phyloP scores from a whole-genome alignment of 2,888 invertebrate genomes.

The Adela reaumurella region DNA sequence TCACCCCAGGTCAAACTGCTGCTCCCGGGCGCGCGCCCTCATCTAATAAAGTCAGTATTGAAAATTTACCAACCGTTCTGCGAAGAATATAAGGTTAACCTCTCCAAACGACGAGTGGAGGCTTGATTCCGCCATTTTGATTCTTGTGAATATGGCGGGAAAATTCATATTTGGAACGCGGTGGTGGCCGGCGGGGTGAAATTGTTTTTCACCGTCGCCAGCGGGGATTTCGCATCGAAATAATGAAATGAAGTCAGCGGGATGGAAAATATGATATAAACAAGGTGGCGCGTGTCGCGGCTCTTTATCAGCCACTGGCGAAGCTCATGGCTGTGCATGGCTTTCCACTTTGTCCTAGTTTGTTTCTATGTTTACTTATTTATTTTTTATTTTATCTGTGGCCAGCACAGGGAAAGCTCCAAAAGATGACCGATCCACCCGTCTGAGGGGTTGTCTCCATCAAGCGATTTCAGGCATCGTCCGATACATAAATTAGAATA shows the following conservation, averaged over 20 bases:
- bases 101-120: constrained; percentile 26
- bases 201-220: constrained; percentile 21
- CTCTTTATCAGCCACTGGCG: neutral
- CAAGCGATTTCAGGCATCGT: too few species aligned
- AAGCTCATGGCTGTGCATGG: too few species aligned
- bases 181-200: constrained; percentile 11
- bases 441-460: too few species aligned
- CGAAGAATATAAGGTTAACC: constrained; percentile 49
- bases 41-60: constrained; percentile 56
- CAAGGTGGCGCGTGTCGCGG: constrained; percentile 19
- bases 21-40: constrained; percentile 38
- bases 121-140: constrained; percentile 19
- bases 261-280: constrained; percentile 38
- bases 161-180: neutral
- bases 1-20: constrained; percentile 23
- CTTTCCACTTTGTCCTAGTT: too few species aligned
- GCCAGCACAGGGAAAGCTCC: too few species aligned
- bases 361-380: too few species aligned
- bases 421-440: too few species aligned
- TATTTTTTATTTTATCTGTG: too few species aligned
- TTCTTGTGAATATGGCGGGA: constrained; percentile 6
- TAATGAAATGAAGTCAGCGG: constrained; percentile 32
- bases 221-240: constrained; percentile 26
- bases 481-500: too few species aligned
- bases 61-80: constrained; percentile 58